Conservation (phyloP, 2,113 vertebrate species). For the Dicentrarchus labrax region DNA sequence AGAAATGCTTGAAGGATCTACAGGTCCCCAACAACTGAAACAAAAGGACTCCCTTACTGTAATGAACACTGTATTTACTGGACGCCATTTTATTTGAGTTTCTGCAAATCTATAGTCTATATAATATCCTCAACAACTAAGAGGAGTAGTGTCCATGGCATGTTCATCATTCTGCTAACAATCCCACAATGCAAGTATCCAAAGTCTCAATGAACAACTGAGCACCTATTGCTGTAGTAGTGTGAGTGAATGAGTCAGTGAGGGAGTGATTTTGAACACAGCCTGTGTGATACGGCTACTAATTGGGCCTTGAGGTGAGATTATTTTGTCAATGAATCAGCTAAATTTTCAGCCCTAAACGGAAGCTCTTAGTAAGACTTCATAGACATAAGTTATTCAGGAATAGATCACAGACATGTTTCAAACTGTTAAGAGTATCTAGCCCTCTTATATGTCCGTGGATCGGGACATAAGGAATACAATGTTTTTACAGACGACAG, state of each 20-base stretch:
- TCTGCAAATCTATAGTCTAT: too few species aligned
- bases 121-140: not conserved
- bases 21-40: not conserved
- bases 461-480: not conserved
- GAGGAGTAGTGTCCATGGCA: not conserved
- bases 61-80: too few species aligned
- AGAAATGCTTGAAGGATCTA: not conserved
- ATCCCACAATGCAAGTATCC: not conserved
- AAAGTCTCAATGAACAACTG: not conserved
- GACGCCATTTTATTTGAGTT: too few species aligned
- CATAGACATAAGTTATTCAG: not conserved
- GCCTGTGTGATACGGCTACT: not conserved
- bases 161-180: not conserved
- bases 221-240: too few species aligned
- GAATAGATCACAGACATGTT: not conserved
- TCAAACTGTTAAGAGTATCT: not conserved
- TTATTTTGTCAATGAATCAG: not conserved
- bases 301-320: not conserved
- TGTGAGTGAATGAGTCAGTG: not conserved
- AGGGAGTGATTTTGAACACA: not conserved
- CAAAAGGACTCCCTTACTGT: not conserved
- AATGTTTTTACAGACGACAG: slow-evolving; percentile 27
- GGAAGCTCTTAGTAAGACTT: not conserved
- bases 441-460: not conserved
- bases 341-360: not conserved